Base-by-base conservation (phyloP, 1,140 invertebrate species). In the Lysiphlebus fabarum region DNA sequence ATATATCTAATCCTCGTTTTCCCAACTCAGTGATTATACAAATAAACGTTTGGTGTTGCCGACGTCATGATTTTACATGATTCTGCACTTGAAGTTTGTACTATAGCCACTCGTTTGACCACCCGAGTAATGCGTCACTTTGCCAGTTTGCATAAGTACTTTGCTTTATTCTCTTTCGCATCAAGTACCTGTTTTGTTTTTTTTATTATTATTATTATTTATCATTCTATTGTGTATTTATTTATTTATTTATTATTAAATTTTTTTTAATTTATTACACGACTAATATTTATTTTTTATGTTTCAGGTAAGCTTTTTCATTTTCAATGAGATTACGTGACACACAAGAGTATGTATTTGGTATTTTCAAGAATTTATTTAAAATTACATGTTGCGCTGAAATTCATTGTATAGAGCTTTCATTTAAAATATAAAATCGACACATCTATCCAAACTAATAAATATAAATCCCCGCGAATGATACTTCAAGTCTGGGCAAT, bases 401-500 rank as follows among this genome's bases (percentile, higher is more conserved):
- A 49, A 49, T 33, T 33, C 26, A 8, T 7, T 9, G 11, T 7
- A 1, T 33, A 34, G 26, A 49, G 8, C 47, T 10, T 49, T 26
- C 26, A 51, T 38, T 51, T 38, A 51, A 33, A 34, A n/a, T n/a
- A n/a, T 10, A 51, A 51, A 51, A 49, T 41, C 26, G 40, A 55
- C 12, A 44, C 56, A 64, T 56, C 50, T 69, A 63, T 62, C 63
- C 59, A 63, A 62, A 58, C 64, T 63, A 64, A 62, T 62, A 65
- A 63, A 49, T 62, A 66, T 65, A 63, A 43, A 56, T 65, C 65
- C 65, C 58, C 64, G 64, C 34, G 4, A 51, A 36, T 37, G 34
- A 36, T 51, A 34, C 36, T 36, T 4, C 36, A 51, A 69, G 66
- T 69, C 66, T 65, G 59, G 59, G 66, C 69, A 69, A 72, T 74